phyloP scores from a whole-genome alignment of 2,113 vertebrate species.

The Mormyrus lacerda region DNA sequence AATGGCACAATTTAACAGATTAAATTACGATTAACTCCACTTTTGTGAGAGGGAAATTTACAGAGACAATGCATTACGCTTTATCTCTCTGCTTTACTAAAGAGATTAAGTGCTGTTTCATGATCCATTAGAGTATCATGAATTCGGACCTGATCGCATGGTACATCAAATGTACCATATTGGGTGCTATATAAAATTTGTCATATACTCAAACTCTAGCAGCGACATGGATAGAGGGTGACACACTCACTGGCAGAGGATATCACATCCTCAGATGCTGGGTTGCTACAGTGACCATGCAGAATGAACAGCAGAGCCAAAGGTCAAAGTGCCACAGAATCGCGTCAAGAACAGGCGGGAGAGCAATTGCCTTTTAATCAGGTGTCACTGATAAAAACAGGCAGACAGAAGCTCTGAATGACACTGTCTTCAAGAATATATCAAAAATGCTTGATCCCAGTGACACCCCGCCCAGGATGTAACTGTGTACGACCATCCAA shows the following conservation, averaged over 20 bases:
- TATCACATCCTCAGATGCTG: background rate
- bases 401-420: background rate
- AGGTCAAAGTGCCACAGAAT: background rate
- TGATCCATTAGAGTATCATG: slow-evolving; percentile 40
- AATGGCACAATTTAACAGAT: slow-evolving; percentile 42
- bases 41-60: slow-evolving; percentile 37
- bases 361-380: background rate
- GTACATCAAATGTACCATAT: slow-evolving; percentile 44
- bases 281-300: background rate
- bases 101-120: slow-evolving; percentile 54
- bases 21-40: slow-evolving; percentile 48
- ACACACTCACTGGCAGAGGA: background rate
- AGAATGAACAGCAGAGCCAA: background rate
- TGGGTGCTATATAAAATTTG: slow-evolving; percentile 15
- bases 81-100: slow-evolving; percentile 28
- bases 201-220: slow-evolving; percentile 9
- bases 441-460: background rate
- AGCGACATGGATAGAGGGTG: background rate
- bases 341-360: background rate
- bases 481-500: background rate
- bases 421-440: background rate
- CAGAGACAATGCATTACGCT: slow-evolving; percentile 40
- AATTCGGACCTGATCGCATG: slow-evolving; percentile 48
- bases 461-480: no score
- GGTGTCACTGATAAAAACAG: background rate